These are phyloP conservation scores for Dasypus novemcinctus DNA, from an alignment of 2,113 vertebrate species.

Conservation along the genomic window DNA sequence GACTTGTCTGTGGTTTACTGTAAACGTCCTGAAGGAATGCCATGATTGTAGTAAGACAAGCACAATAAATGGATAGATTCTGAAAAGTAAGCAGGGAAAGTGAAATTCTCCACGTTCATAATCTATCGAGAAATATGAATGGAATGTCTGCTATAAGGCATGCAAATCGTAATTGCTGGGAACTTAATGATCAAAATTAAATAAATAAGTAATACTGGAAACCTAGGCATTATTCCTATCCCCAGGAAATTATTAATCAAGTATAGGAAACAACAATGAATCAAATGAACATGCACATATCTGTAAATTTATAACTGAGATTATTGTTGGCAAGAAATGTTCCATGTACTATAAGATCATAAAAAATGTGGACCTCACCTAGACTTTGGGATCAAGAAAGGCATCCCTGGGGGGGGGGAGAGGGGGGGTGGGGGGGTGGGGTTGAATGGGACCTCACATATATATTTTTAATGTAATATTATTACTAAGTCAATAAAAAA, in stretches of 20 bases:
- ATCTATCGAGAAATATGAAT: background rate
- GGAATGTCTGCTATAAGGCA: background rate
- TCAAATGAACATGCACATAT: background rate
- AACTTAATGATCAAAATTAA: constrained; percentile 15
- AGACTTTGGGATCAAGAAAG: background rate
- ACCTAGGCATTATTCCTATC: background rate
- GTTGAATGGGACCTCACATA: no score
- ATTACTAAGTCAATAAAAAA: no score
- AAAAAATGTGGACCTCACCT: background rate
- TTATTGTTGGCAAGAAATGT: background rate
- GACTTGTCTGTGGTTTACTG: background rate
- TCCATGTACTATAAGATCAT: background rate
- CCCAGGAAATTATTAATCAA: background rate
- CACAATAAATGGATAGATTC: background rate
- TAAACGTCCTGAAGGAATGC: background rate
- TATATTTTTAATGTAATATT: no score
- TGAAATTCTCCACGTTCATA: background rate
- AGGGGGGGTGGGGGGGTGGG: no score
- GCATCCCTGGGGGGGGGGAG: no score
- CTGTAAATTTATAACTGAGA: background rate
- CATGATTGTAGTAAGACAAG: background rate
- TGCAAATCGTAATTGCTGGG: background rate
- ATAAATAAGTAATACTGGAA: background rate
- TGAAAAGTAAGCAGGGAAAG: background rate
- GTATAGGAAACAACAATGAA: background rate